Conservation (phyloP, 92 coral and sea anemone species). For the Epizoanthus stellaris region DNA sequence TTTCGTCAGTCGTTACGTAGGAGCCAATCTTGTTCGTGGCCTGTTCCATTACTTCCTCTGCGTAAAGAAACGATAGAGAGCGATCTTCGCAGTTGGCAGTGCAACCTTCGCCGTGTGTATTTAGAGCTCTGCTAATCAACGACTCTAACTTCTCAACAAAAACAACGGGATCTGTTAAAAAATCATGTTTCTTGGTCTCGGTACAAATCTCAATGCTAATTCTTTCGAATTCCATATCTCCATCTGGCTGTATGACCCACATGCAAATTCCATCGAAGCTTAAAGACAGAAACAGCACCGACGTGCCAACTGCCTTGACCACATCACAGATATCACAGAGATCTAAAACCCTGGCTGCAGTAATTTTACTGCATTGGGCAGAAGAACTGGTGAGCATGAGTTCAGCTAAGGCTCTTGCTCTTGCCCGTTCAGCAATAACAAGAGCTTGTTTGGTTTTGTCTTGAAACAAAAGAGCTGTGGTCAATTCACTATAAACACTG, state of each 20-base stretch:
- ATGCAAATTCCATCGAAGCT: not conserved
- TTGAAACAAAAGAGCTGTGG: slow-evolving; percentile 6
- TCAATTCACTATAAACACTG: not conserved
- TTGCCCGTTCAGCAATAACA: not conserved
- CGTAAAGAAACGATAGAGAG: slow-evolving; percentile 4
- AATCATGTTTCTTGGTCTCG: no score
- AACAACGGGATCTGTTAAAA: no score
- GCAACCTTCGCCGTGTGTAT: not conserved
- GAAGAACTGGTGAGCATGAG: not conserved
- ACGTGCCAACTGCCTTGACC: not conserved
- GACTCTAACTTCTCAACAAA: not conserved
- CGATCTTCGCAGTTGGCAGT: slow-evolving; percentile 32
- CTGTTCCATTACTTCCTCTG: not conserved
- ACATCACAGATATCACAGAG: not conserved
- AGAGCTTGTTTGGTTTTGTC: slow-evolving; percentile 12
- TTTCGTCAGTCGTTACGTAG: no score
- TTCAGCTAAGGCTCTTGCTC: slow-evolving; percentile 24
- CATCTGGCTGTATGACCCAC: not conserved
- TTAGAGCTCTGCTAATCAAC: not conserved
- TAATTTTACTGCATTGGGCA: not conserved
- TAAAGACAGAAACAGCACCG: not conserved
- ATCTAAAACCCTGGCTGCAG: not conserved
- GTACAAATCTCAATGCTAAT: not conserved
- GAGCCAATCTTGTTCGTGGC: not conserved
- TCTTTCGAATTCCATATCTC: not conserved